Evolutionary conservation across 2,888 invertebrate genomes (phyloP).

Genomic region (Mellilla xanthometata): DNA sequence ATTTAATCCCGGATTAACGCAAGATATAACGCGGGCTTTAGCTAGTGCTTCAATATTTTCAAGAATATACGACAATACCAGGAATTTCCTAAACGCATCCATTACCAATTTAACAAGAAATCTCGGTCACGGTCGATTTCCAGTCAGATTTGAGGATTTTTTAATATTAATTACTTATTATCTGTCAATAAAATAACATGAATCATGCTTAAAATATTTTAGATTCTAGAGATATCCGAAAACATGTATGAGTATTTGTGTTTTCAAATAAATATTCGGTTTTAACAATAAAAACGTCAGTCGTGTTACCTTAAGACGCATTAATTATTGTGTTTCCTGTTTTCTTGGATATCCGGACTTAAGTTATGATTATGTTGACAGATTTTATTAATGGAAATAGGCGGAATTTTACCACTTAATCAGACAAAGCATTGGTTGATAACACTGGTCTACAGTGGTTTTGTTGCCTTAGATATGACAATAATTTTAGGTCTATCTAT

Average conservation of each 20-base stretch:
- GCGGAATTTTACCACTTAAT: too few species aligned
- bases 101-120: slow-evolving; percentile 10
- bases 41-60: too few species aligned
- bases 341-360: too few species aligned
- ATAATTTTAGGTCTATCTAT: too few species aligned
- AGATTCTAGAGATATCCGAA: background rate
- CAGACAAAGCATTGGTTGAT: too few species aligned
- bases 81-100: background rate
- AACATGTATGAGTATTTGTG: background rate
- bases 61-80: too few species aligned
- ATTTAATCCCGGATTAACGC: too few species aligned
- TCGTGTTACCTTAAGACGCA: background rate
- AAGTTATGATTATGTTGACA: too few species aligned
- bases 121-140: slow-evolving; percentile 12
- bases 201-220: slow-evolving; percentile 5
- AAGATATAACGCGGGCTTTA: too few species aligned
- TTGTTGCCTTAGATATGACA: too few species aligned
- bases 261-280: slow-evolving; percentile 2
- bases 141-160: slow-evolving; percentile 13
- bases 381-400: too few species aligned
- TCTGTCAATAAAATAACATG: slow-evolving; percentile 1
- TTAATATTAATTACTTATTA: slow-evolving; percentile 6
- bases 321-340: background rate
- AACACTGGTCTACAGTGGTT: too few species aligned
- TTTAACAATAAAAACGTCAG: slow-evolving; percentile 2